Base-by-base conservation (phyloP, 1,140 invertebrate genomes). In the Sitodiplosis mosellana region DNA sequence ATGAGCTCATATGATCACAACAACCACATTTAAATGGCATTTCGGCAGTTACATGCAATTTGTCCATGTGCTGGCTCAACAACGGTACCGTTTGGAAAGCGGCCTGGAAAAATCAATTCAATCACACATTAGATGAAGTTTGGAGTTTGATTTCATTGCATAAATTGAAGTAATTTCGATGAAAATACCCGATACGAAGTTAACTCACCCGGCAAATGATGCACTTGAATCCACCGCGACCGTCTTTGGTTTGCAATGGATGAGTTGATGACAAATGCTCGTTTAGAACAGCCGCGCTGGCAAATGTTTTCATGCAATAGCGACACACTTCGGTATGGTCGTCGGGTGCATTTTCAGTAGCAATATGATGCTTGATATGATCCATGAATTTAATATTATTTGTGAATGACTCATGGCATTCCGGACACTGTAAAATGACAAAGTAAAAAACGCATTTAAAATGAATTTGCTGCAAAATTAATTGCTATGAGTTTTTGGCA, bases 11-110 rank as follows among this genome's bases (percentile, higher is more conserved):
- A 62, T 80, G 85, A 43, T 69, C 64, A 55, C 85, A 88, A 21
- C 73, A 71, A 20, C 75, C 75, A 59, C 86, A 88, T 34, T 68
- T 66, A 60, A 88, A 90, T 1, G 86, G 86, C 63, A 87, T 71
- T 61, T 89, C 86, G 4, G 76, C 69, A 19, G 77, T 77, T 49
- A 72, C 70, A 65, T 89, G 86, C 50, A 74, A 75, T 49, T 75
- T 75, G 49, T 81, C 76, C 70, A 88, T 74, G 61, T 88, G 85
- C 52, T 78, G 71, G 1, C 80, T 75, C 8, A 87, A 66, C 8
- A 77, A 66, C 52, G 73, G 67, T 37, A 76, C 60, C 17, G 75
- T 72, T 45, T 70, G 69, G 57, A 75, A 75, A 12, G 70, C 66
- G 42, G 70, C 65, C 66, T 73, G 57, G n/a, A n/a, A n/a, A n/a